A percentile compares a stretch with the other conserved stretches of the same genome.
Conservation (phyloP, 1,140 invertebrate genomes). For the Hestina assimilis region DNA sequence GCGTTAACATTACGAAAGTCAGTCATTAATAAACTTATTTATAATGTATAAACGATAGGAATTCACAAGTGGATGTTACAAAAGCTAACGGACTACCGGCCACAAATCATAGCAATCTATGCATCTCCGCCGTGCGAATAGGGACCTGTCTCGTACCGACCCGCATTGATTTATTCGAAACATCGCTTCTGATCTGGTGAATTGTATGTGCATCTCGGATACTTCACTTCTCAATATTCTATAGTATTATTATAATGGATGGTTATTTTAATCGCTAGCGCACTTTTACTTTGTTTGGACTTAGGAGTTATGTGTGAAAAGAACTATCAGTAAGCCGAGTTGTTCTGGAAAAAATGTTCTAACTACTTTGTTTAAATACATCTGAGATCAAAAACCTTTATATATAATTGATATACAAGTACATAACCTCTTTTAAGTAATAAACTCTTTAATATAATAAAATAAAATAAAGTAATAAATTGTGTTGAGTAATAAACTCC, state of each 20-base stretch:
- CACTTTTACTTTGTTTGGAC: no score
- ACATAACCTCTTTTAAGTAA: no score
- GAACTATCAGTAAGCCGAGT: no score
- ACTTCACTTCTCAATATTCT: neutral
- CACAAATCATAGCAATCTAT: constrained; percentile 29
- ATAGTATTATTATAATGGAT: neutral
- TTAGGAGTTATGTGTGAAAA: no score
- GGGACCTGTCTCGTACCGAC: constrained; percentile 10
- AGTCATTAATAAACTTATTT: constrained; percentile 12
- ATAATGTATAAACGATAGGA: constrained; percentile 4
- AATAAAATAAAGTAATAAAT: no score
- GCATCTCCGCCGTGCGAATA: constrained; percentile 20
- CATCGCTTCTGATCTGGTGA: constrained; percentile 12
- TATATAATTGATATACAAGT: no score
- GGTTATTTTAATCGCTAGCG: no score
- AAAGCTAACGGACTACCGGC: constrained; percentile 27
- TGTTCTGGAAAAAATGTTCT: no score
- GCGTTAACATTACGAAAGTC: neutral
- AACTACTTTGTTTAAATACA: no score
- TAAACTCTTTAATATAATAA: no score
- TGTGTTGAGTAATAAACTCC: no score
- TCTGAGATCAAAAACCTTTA: no score
- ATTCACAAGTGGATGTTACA: constrained; percentile 23
- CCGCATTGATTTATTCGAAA: constrained; percentile 20
- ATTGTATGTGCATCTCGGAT: constrained; percentile 10